Percentiles rank a stretch among this genome's conserved stretches.
These are phyloP conservation scores for Marisa cornuarietis DNA, from an alignment of 1,140 invertebrate genomes.

Conservation along the genomic window DNA sequence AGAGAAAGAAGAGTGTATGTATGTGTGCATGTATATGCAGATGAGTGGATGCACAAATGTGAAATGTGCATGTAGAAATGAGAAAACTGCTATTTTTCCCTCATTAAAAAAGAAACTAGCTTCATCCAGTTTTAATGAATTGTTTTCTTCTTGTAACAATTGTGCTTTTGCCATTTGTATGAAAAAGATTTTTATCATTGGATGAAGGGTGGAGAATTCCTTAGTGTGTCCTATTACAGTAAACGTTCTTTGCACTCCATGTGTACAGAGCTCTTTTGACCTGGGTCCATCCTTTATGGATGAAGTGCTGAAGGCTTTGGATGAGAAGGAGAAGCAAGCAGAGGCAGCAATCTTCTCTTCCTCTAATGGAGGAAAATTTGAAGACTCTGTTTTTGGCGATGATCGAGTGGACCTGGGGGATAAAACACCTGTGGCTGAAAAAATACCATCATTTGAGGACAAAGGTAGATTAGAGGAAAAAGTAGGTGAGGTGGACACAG, in stretches of 20 bases:
- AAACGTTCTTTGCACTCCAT: slow-evolving; percentile 11
- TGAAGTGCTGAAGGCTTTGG: slow-evolving; percentile 87
- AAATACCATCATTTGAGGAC: slow-evolving; percentile 6
- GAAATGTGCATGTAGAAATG: too few relatives aligned
- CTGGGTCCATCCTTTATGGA: slow-evolving; percentile 92
- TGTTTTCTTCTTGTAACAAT: too few relatives aligned
- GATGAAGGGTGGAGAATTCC: too few relatives aligned
- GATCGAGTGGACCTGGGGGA: slow-evolving; percentile 12
- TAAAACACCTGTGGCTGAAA: slow-evolving; percentile 18
- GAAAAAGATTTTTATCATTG: too few relatives aligned
- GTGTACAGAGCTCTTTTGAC: slow-evolving; percentile 80
- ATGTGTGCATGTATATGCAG: too few relatives aligned
- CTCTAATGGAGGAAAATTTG: slow-evolving; percentile 15
- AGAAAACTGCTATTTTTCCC: too few relatives aligned
- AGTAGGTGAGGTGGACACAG: neutral
- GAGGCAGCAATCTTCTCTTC: slow-evolving; percentile 14
- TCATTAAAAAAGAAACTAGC: too few relatives aligned
- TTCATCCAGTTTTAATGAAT: too few relatives aligned
- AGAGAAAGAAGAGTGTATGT: too few relatives aligned
- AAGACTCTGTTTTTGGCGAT: slow-evolving; percentile 5
- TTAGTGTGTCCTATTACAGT: neutral
- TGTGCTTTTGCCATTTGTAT: too few relatives aligned
- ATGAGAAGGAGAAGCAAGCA: slow-evolving; percentile 58
- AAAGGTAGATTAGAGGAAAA: slow-evolving; percentile 8
- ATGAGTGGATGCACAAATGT: too few relatives aligned